These are phyloP conservation scores for Leptocoma aspasia DNA, from an alignment of 2,113 vertebrate genomes.

Conservation along the genomic window DNA sequence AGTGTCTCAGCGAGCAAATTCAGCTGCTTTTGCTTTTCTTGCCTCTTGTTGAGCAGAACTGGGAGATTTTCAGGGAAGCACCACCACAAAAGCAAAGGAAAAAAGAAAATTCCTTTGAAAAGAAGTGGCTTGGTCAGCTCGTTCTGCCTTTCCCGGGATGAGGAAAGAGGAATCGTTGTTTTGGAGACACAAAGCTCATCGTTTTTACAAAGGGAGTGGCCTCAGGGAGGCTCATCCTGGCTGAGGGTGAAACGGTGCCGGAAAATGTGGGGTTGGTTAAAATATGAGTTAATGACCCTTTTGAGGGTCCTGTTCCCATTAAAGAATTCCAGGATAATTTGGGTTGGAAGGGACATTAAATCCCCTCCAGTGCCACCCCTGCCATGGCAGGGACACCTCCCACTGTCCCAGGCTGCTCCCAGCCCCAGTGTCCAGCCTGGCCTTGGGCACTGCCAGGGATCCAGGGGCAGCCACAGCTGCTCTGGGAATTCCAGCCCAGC, in stretches of 20 bases:
- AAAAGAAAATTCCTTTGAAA: not conserved
- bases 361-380: no score
- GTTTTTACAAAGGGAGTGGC: not conserved
- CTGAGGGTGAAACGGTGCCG: not conserved
- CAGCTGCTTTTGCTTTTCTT: not conserved
- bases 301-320: fast-evolving
- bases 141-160: not conserved
- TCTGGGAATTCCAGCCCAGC: not conserved
- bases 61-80: not conserved
- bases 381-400: not conserved
- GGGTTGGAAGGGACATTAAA: not conserved
- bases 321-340: not conserved
- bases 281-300: not conserved
- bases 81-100: not conserved
- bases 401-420: not conserved
- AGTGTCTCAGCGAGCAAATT: not conserved
- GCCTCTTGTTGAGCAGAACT: not conserved
- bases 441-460: not conserved
- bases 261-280: not conserved
- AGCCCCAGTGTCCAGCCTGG: not conserved
- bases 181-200: not conserved
- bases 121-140: not conserved
- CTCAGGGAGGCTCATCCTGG: not conserved
- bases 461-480: not conserved
- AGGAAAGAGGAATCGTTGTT: not conserved